Percentiles rank a stretch among this genome's conserved stretches.
Evolutionary conservation across 2,113 vertebrate genomes (phyloP).

Genomic region (Zosterops japonicus): DNA sequence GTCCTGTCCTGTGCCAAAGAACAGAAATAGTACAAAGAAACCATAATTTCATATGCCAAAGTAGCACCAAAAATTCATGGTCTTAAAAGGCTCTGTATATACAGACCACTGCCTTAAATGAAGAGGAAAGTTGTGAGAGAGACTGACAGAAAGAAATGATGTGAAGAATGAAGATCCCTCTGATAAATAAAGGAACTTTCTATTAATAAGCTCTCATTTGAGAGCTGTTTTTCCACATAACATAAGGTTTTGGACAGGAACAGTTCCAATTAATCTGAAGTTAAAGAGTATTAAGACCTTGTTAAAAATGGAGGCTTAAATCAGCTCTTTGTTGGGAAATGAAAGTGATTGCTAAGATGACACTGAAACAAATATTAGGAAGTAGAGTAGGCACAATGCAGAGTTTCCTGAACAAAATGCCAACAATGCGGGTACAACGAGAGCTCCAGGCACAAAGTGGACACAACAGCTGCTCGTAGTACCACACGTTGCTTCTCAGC

Average conservation of each 20-base stretch:
- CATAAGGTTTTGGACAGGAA: neutral
- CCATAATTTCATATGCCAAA: neutral
- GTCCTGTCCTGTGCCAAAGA: neutral
- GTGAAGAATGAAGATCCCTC: neutral
- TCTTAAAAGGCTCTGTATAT: neutral
- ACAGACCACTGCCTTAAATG: neutral
- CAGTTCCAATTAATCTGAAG: neutral
- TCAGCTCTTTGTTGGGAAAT: neutral
- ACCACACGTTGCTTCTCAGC: neutral
- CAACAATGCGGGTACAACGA: neutral
- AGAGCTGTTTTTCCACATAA: neutral
- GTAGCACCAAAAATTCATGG: neutral
- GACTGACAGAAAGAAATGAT: neutral
- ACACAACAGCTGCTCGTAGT: neutral
- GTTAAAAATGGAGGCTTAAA: neutral
- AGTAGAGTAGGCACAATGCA: neutral
- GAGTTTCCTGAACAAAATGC: neutral
- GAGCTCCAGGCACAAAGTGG: neutral
- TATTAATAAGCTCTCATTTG: neutral
- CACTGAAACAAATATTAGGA: neutral
- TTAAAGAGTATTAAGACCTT: neutral
- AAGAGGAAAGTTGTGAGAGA: neutral
- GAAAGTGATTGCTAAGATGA: neutral
- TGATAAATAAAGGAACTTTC: neutral
- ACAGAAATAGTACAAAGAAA: neutral